Base-by-base conservation (phyloP, 2,113 vertebrate species). In the Corythoichthys intestinalis region DNA sequence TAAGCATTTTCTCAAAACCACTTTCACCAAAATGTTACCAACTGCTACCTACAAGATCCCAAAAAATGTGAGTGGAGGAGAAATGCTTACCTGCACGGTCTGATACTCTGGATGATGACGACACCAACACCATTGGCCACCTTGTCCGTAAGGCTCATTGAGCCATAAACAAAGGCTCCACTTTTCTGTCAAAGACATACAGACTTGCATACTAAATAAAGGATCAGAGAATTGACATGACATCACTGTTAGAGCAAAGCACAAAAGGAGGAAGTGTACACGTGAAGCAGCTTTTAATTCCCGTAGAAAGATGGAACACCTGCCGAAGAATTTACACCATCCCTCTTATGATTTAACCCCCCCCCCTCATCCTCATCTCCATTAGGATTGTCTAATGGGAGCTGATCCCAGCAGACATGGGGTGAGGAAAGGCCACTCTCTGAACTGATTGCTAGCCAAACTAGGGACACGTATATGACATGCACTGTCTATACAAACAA, bases 91-190 rank as follows among this genome's bases (percentile, higher is more conserved):
- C 87, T 88, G 83, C 93, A 95, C 0, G 95, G 95, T 5, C 93
- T 88, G 39, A 94, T 69, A 73, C 86, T 90, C 89, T 96, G 94
- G 75, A 96, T 94, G 0, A 54, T 17, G 84, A 96, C 89, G 68
- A 96, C 91, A 0, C 90, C 94, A 58, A 95, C 56, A 0, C 95
- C 95, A 0, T 95, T 96, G 71, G 94, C 92, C 62, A 96, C 85
- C 80, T 96, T 96, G 67, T 97, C 95, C 0, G 92, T 94, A 80
- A 97, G 93, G 85, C 95, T 95, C 96, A 96, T 96, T 28, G 94
- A 91, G 0, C 96, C 95, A 0, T 94, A 97, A 77, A 95, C 95
- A 9, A 96, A 97, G 0, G 94, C 95, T 0, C 93, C 85, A 6
- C 93, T 96, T 88, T 93, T 91, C 94, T 96, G 90, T 0, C 0